Conservation (phyloP, 1,140 invertebrate genomes). For the Lepidurus arcticus region DNA sequence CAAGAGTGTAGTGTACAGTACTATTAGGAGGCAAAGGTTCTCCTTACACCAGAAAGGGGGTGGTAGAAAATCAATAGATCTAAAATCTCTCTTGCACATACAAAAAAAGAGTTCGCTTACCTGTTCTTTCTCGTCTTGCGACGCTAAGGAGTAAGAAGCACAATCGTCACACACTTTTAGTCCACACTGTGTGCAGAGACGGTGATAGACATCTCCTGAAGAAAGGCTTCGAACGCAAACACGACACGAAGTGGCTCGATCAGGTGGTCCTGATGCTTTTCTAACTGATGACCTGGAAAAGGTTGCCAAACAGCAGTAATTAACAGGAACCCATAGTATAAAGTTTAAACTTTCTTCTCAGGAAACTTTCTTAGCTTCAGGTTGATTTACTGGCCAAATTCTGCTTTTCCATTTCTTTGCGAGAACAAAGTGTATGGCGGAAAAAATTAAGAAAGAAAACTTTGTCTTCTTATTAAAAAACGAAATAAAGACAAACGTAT, state of each 20-base stretch:
- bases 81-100: neutral
- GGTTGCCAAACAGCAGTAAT: neutral
- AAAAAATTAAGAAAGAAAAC: no score
- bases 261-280: conserved; percentile 27
- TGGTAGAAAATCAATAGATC: neutral
- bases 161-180: conserved; percentile 87
- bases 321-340: no score
- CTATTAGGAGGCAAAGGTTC: neutral
- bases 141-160: conserved; percentile 72
- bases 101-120: neutral
- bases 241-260: conserved; percentile 31
- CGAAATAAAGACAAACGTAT: no score
- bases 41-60: neutral
- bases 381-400: no score
- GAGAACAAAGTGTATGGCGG: no score
- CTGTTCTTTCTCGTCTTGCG: conserved; percentile 1
- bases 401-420: no score
- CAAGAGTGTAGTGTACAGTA: neutral
- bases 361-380: no score
- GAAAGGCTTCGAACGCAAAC: conserved; percentile 33
- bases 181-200: conserved; percentile 77
- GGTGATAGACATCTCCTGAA: conserved; percentile 39
- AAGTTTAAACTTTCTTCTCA: no score
- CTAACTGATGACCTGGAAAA: neutral
- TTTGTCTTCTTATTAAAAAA: no score